phyloP scores from a whole-genome alignment of 2,113 vertebrate species.

The Thomomys bottae region DNA sequence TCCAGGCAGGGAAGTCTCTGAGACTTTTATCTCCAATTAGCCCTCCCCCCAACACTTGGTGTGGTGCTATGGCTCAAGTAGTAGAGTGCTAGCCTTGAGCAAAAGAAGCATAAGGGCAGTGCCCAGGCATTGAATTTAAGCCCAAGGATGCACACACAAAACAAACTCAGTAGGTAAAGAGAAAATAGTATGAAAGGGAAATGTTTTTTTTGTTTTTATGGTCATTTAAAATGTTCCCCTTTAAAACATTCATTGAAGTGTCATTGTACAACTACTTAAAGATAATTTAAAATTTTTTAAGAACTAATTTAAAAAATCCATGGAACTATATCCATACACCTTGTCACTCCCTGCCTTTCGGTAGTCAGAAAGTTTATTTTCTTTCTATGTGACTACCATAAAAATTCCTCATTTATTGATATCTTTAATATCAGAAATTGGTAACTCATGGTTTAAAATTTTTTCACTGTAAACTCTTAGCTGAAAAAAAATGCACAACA shows the following conservation, averaged over 20 bases:
- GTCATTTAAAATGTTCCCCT: not conserved
- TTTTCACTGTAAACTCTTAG: not conserved
- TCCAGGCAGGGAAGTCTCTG: no score
- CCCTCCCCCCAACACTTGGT: no score
- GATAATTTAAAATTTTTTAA: no score
- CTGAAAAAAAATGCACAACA: not conserved
- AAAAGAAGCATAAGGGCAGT: no score
- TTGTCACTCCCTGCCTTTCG: not conserved
- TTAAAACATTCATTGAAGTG: not conserved
- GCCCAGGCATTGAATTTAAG: no score
- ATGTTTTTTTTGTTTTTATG: not conserved
- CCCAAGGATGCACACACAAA: no score
- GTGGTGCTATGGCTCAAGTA: no score
- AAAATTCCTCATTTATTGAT: not conserved
- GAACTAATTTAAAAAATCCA: not conserved
- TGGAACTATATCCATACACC: not conserved
- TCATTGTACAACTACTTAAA: no score
- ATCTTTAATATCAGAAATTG: not conserved
- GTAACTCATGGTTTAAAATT: not conserved
- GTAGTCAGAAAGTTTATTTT: slow-evolving; percentile 9
- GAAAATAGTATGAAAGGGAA: not conserved
- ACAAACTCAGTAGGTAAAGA: no score
- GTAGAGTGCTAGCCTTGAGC: no score
- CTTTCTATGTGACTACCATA: not conserved
- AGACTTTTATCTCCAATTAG: no score